Evolutionary conservation across 2,113 vertebrate species (phyloP), one percentile per base, ranked within the genome.

Genomic region (Tetraodon nigroviridis): DNA sequence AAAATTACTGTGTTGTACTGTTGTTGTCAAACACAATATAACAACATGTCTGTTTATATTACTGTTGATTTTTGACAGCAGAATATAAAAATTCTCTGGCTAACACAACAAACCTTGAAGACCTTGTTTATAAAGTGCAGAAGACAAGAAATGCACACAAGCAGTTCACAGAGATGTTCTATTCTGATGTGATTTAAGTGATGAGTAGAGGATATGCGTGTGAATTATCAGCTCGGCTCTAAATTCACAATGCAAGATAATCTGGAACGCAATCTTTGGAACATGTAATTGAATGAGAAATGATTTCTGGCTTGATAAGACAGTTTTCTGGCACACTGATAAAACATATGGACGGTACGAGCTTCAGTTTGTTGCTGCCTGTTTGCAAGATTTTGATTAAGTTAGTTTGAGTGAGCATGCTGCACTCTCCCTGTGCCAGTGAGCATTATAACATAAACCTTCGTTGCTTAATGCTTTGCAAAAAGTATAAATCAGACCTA

Each of bases 221-320:
- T 85, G 73, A 76, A 78, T 79, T 59, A 76, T 51, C 50, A 71
- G 74, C 63, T 49, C 75, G 63, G 66, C 69, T 81, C 75, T 61
- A 74, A 77, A 64, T 80, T 79, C 42, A 64, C 73, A 78, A 69
- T 62, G 76, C 73, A 82, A 81, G 58, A 78, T 85, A 76, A 58
- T 64, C 83, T 91, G 88, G 87, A 88, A 68, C 51, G 58, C 73
- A 79, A 75, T 80, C 80, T 85, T 84, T 6, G 86, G 86, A 89
- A 90, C 81, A 87, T 59, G 58, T 87, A 89, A 89, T 80, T 84
- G 80, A 87, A 90, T 90, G 84, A 89, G 78, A 78, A 87, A 89
- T 69, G 52, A 80, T 76, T 80, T 81, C 80, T 74, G 47, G 58
- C 72, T 70, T 58, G 69, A 70, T 78, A 32, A 73, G 89, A 87